A percentile compares a stretch with the other conserved stretches of the same genome.
Conservation (phyloP, 2,113 vertebrate genomes). For the Cygnus atratus region DNA sequence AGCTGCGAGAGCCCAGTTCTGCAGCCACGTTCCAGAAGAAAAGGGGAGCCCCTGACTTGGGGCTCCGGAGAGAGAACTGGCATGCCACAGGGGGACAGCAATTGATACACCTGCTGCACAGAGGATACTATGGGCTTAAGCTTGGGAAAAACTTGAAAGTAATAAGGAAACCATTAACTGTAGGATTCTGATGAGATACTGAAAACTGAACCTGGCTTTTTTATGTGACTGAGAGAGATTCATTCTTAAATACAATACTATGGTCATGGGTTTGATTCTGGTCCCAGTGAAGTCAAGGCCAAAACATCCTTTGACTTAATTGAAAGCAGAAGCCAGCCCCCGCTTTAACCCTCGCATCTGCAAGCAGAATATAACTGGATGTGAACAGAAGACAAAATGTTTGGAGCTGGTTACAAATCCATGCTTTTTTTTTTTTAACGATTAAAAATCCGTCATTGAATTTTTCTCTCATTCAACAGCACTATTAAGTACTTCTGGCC, state of each 20-base stretch:
- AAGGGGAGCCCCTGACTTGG: background rate
- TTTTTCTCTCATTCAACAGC: background rate
- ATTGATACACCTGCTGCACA: background rate
- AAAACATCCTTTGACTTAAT: slow-evolving; percentile 38
- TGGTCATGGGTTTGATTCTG: slow-evolving; percentile 19
- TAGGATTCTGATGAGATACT: background rate
- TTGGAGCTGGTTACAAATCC: background rate
- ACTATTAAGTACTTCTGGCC: background rate
- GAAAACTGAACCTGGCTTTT: slow-evolving; percentile 8
- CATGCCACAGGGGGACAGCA: background rate
- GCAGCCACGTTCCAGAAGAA: rapidly evolving
- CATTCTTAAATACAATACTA: slow-evolving; percentile 11
- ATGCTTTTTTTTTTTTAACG: background rate
- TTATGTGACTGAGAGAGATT: background rate
- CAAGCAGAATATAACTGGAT: background rate
- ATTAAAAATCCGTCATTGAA: background rate
- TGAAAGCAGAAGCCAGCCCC: slow-evolving; percentile 32
- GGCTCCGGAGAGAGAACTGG: rapidly evolving
- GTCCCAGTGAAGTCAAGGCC: slow-evolving; percentile 17
- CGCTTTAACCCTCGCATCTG: background rate
- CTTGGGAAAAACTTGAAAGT: background rate
- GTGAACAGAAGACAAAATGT: background rate
- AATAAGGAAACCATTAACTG: background rate
- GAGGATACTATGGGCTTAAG: background rate
- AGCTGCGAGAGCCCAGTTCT: background rate